Percentiles rank a stretch among this genome's conserved stretches.
Conservation (phyloP, 1,140 invertebrate species). For the Drosophila paulistorum region DNA sequence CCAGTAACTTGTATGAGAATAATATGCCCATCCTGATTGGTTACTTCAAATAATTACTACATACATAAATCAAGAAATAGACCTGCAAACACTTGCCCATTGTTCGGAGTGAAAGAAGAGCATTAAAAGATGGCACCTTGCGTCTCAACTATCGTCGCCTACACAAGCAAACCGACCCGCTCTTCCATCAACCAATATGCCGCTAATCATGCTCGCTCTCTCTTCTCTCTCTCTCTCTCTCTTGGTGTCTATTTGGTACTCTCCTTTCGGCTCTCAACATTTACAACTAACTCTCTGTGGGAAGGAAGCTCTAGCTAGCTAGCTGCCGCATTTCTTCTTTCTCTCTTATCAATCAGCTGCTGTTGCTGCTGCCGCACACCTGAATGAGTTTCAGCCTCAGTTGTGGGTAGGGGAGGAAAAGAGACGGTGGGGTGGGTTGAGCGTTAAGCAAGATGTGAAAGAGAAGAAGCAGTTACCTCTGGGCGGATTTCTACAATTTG, state of each 20-base stretch:
- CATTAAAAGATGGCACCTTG: constrained; percentile 69
- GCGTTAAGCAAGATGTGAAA: constrained; percentile 3
- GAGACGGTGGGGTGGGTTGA: constrained; percentile 6
- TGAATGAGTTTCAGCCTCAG: constrained; percentile 21
- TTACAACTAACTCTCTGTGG: background rate
- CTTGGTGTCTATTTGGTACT: background rate
- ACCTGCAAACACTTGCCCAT: background rate
- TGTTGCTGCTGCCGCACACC: constrained; percentile 21
- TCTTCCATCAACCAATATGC: constrained; percentile 10
- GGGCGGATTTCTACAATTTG: constrained; percentile 67
- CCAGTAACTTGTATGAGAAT: too few relatives aligned
- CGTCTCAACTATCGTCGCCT: constrained; percentile 38
- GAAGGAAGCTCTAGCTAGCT: constrained; percentile 2
- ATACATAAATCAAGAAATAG: too few relatives aligned
- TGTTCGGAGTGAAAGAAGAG: constrained; percentile 42
- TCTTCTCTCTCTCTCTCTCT: constrained; percentile 16
- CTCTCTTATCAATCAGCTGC: constrained; percentile 58
- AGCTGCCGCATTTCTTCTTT: constrained; percentile 8
- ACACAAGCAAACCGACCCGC: constrained; percentile 12
- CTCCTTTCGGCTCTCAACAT: constrained; percentile 7
- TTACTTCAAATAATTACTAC: too few relatives aligned
- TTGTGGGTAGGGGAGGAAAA: background rate
- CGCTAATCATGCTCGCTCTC: constrained; percentile 21
- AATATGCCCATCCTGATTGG: too few relatives aligned
- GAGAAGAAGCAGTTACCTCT: constrained; percentile 31